These are phyloP conservation scores for Exaiptasia diaphana DNA, from an alignment of 64 coral and sea anemone species.

Conservation along the genomic window DNA sequence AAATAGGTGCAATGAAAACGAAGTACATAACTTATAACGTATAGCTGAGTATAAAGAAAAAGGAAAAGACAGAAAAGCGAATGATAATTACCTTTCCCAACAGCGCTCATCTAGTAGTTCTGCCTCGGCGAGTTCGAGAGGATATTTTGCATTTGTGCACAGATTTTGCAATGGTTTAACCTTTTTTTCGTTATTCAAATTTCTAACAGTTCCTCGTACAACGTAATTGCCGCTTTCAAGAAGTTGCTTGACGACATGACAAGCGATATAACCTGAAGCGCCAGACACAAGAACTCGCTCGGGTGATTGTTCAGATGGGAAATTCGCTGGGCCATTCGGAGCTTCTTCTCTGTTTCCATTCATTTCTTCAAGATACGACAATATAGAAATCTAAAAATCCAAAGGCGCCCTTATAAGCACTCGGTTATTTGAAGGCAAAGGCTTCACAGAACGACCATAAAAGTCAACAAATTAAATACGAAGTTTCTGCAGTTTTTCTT, in stretches of 20 bases:
- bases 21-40: not conserved
- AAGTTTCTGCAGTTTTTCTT: too few relatives aligned
- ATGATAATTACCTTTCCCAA: constrained; percentile 79
- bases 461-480: too few relatives aligned
- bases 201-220: constrained; percentile 86
- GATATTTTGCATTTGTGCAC: constrained; percentile 70
- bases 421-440: too few relatives aligned
- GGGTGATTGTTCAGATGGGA: too few relatives aligned
- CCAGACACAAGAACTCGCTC: constrained; percentile 81
- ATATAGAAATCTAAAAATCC: too few relatives aligned
- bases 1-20: too few relatives aligned
- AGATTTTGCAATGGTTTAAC: constrained; percentile 56
- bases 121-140: constrained; percentile 81
- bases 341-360: too few relatives aligned
- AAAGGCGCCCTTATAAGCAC: too few relatives aligned
- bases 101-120: constrained; percentile 67
- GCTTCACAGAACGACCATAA: too few relatives aligned
- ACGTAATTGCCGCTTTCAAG: constrained; percentile 48
- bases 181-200: constrained; percentile 68
- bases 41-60: not conserved
- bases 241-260: constrained; percentile 73
- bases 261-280: constrained; percentile 75
- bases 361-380: too few relatives aligned
- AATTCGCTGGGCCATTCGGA: too few relatives aligned
- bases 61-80: too few relatives aligned